Base-by-base conservation (phyloP, 92 coral and sea anemone genomes). In the Pocillopora grandis region DNA sequence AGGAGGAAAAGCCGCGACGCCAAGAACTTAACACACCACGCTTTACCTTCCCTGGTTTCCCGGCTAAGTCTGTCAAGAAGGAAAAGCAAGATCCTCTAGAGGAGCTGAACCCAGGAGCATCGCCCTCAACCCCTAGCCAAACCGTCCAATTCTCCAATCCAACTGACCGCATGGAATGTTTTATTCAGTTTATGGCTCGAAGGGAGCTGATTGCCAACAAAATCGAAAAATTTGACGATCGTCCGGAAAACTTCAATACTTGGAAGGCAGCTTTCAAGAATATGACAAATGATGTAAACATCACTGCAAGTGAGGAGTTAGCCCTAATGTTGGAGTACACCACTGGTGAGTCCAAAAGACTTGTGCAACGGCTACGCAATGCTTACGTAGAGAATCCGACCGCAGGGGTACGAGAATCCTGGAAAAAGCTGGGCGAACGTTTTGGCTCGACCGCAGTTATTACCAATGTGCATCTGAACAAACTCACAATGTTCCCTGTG, bases 141-240 rank as follows among this genome's bases (percentile, higher is more conserved):
- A 73, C 33, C 18, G 11, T 10, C 2, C 68, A 9, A 42, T 0
- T 21, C 62, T 49, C 76, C 8, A 17, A 80, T 8, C 55, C 71
- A 8, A 2, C 15, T 20, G 52, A 72, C 72, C 72, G 49, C 72
- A 36, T 74, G 21, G 78, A 82, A 1, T 48, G 42, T 6, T 73
- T 12, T 13, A 37, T 73, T 9, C 73, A 75, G 36, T 75, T 83
- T 23, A 75, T 83, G 81, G 75, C 87, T 19, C 2, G 80, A 31
- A 23, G 80, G 7, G 88, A 87, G 21, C 83, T 84, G 0, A 23
- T 89, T 0, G 67, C 92, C 0, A 89, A 92, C 33, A 92, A 87
- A 62, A 75, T 88, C 0, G 94, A 90, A 56, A 90, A 83, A 27
- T 90, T 92, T 37, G 89, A 92, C 48, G 78, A 88, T n/a, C 71